Evolutionary conservation across 2,888 invertebrate genomes (phyloP), one percentile per base, ranked within the genome.

Genomic region (Tetropium fuscum): DNA sequence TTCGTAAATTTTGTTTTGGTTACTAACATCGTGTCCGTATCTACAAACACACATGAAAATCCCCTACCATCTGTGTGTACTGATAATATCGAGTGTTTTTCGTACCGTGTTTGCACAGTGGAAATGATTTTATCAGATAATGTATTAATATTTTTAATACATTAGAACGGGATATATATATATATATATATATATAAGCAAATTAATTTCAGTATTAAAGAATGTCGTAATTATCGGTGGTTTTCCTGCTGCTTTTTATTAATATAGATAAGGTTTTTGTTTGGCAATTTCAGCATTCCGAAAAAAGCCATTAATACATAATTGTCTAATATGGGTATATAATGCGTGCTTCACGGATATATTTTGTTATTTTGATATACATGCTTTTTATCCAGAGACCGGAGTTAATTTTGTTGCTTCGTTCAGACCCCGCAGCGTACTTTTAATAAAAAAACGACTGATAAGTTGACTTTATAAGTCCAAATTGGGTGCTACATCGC

Each of bases 381-480:
- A 16, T 15, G 13, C 16, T 30, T 41, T 44, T 11, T 34, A 41
- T 34, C 41, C 20, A 15, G 48, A 38, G 47, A 34, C 58, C 41
- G 34, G 22, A 40, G 47, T 15, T 47, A 41, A 48, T 58, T 47
- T 58, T 48, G 49, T 22, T 20, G 58, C 58, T 53, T 58, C 3
- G 6, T 56, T 53, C 58, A 47, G 53, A 25, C 11, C 41, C 44
- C 44, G 53, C 58, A 53, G 47, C 38, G 53, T 47, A 25, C 53
- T 36, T 10, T 16, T 30, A 44, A 51, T 45, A 34, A 10, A 30
- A 22, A 48, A 18, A n/a, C n/a, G n/a, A n/a, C n/a, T n/a, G n/a
- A n/a, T n/a, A n/a, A n/a, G n/a, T n/a, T n/a, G n/a, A n/a, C n/a
- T n/a, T n/a, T n/a, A n/a, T n/a, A n/a, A n/a, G n/a, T n/a, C n/a